Conservation (phyloP, 2,888 invertebrate genomes). For the Toxonevra muliebris region DNA sequence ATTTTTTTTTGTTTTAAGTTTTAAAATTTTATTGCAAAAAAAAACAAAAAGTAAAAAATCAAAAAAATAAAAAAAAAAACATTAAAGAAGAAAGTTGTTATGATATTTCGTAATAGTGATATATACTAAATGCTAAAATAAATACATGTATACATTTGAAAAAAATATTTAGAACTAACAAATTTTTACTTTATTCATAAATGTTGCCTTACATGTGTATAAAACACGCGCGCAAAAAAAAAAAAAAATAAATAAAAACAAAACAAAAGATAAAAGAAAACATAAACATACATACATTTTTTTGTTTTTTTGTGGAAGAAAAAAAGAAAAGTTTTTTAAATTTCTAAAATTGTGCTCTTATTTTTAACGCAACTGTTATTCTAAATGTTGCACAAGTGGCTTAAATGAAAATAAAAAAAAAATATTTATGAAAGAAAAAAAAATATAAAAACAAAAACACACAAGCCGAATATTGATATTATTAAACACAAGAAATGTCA, state of each 20-base stretch:
- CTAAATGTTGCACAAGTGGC: too few relatives aligned
- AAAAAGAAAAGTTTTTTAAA: too few relatives aligned
- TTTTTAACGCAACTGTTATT: too few relatives aligned
- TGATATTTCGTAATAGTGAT: conserved; percentile 31
- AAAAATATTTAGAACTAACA: not conserved
- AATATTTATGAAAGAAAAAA: too few relatives aligned
- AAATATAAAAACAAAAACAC: too few relatives aligned
- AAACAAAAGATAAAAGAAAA: conserved; percentile 10
- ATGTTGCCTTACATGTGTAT: conserved; percentile 43
- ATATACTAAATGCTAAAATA: conserved; percentile 17
- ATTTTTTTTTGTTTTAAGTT: too few relatives aligned
- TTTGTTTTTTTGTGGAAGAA: not conserved
- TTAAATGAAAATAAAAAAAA: too few relatives aligned
- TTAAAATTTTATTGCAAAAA: too few relatives aligned
- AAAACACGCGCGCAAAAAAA: conserved; percentile 37
- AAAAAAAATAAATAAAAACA: conserved; percentile 23
- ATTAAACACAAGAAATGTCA: too few relatives aligned
- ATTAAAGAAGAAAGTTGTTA: not conserved
- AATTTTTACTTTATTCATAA: conserved; percentile 30
- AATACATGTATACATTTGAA: not conserved
- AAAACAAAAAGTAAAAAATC: not conserved
- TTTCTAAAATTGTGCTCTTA: too few relatives aligned
- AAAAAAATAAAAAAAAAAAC: conserved; percentile 7
- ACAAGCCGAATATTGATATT: too few relatives aligned
- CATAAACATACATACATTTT: conserved; percentile 14